Percentiles rank a stretch among this genome's conserved stretches.
These are phyloP conservation scores for Urocyon cinereoargenteus DNA, from an alignment of 2,797 vertebrate genomes.

Conservation along the genomic window DNA sequence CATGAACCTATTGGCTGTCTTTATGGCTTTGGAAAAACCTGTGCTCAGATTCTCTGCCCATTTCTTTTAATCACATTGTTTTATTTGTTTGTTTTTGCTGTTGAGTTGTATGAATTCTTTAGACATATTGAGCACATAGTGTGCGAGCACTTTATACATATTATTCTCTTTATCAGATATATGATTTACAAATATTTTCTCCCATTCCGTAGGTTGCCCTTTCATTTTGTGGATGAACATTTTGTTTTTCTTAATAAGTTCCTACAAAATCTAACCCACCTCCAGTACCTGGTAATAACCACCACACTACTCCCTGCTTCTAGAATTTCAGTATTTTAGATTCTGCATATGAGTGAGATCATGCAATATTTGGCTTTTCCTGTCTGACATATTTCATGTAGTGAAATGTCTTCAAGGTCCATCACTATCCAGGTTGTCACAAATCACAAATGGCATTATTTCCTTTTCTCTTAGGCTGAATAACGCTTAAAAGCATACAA, in stretches of 20 bases:
- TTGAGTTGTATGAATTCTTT: background rate
- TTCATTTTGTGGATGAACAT: background rate
- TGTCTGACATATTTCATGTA: background rate
- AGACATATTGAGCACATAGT: background rate
- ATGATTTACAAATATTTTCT: background rate
- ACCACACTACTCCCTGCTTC: background rate
- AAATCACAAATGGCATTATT: background rate
- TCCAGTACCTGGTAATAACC: background rate
- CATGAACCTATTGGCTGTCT: background rate
- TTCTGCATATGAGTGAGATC: background rate
- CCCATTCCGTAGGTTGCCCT: background rate
- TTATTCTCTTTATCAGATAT: background rate
- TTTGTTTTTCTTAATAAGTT: background rate
- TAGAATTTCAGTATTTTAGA: background rate
- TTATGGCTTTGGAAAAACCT: background rate
- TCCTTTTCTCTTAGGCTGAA: background rate
- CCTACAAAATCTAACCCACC: background rate
- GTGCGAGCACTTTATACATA: background rate
- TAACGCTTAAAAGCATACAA: background rate
- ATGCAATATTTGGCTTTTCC: background rate
- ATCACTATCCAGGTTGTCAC: background rate
- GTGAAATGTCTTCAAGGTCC: background rate
- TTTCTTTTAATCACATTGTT: background rate
- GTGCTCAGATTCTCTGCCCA: background rate
- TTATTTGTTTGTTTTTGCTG: background rate